These are phyloP conservation scores for Agrotis ipsilon DNA, from an alignment of 2,888 invertebrate genomes.

Conservation along the genomic window DNA sequence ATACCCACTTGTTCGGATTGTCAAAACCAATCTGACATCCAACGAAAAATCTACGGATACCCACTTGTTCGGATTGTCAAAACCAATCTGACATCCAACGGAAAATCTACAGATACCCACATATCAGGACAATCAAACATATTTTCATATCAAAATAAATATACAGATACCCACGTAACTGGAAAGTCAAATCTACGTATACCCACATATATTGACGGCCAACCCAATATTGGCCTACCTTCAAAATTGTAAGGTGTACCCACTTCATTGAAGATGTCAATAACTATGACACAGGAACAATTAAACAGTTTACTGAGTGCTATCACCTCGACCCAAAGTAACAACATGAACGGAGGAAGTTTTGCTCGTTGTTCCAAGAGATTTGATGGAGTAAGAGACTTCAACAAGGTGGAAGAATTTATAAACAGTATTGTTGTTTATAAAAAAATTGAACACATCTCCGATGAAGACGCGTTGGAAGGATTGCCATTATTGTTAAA, in stretches of 20 bases:
- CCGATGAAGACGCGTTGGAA: conserved; percentile 5
- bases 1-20: no score
- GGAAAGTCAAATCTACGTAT: no score
- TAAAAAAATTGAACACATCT: not conserved
- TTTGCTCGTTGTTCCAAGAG: not conserved
- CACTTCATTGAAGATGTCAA: not conserved
- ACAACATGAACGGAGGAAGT: not conserved
- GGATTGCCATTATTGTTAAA: not conserved
- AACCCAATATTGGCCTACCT: not conserved
- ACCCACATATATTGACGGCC: no score
- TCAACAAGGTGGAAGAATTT: not conserved
- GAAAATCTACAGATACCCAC: no score
- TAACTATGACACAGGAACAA: conserved; percentile 1
- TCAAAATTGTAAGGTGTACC: not conserved
- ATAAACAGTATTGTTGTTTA: not conserved
- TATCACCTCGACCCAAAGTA: no score
- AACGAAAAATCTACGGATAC: no score
- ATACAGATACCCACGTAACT: no score
- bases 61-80: no score
- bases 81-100: no score
- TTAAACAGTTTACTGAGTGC: not conserved
- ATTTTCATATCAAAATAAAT: no score
- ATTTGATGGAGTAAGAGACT: not conserved
- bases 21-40: no score
- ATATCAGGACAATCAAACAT: no score